phyloP scores from a whole-genome alignment of 2,888 invertebrate genomes.

The Brachynemurus nebulosus region DNA sequence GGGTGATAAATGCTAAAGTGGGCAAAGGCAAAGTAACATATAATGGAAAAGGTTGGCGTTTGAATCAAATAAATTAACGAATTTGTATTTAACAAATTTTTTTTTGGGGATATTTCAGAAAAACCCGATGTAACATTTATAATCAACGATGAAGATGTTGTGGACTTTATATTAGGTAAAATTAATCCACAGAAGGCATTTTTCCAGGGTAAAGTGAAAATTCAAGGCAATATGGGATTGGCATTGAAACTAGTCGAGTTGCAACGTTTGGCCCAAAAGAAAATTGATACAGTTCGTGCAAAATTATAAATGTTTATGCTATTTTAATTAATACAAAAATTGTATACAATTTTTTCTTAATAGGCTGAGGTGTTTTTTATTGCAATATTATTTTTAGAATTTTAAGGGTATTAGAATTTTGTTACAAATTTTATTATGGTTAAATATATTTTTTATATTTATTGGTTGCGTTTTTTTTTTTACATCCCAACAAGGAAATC shows the following conservation, averaged over 20 bases:
- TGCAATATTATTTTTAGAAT: too few relatives aligned
- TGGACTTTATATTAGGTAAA: conserved; percentile 78
- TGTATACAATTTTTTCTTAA: too few relatives aligned
- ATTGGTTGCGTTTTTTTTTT: too few relatives aligned
- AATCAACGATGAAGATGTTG: conserved; percentile 77
- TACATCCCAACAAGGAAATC: too few relatives aligned
- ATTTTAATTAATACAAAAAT: too few relatives aligned
- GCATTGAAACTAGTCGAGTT: conserved; percentile 87
- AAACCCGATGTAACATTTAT: conserved; percentile 86
- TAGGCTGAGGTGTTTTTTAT: too few relatives aligned
- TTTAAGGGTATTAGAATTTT: too few relatives aligned
- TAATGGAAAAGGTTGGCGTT: conserved; percentile 44
- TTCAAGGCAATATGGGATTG: conserved; percentile 92
- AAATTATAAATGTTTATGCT: conserved; percentile 51
- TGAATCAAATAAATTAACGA: background rate
- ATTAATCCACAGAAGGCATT: conserved; percentile 92
- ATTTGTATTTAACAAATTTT: background rate
- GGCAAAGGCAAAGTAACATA: conserved; percentile 78
- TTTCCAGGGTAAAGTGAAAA: conserved; percentile 91
- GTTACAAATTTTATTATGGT: too few relatives aligned
- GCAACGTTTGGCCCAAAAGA: conserved; percentile 56
- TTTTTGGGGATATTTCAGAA: too few relatives aligned
- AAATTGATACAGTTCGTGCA: conserved; percentile 58
- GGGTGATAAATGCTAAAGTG: conserved; percentile 85
- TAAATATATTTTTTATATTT: too few relatives aligned